phyloP scores from a whole-genome alignment of 1,140 invertebrate species.

The Teleopsis dalmanni region DNA sequence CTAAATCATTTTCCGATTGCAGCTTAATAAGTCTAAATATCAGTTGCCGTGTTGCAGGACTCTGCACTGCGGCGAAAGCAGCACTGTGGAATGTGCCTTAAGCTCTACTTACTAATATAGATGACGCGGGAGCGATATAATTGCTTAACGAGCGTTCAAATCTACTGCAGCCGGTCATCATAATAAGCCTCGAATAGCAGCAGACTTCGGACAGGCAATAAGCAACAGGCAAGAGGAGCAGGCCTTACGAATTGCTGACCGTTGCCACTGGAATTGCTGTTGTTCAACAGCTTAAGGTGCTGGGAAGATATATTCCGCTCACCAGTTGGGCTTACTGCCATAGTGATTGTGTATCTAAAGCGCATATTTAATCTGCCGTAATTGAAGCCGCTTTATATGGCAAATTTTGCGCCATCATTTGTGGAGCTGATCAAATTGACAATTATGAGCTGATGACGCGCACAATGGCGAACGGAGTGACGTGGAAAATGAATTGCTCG shows the following conservation, averaged over 20 bases:
- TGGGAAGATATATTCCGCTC: not conserved
- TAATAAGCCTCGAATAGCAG: not conserved
- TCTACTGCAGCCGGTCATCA: slow-evolving; percentile 6
- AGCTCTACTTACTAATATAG: no score
- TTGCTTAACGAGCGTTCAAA: slow-evolving; percentile 44
- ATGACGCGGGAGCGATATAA: slow-evolving; percentile 33
- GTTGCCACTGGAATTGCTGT: not conserved
- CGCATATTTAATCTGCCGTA: slow-evolving; percentile 1
- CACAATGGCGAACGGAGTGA: no score
- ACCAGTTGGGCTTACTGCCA: slow-evolving; percentile 6
- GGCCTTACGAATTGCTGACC: not conserved
- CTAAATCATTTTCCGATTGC: slow-evolving; percentile 28
- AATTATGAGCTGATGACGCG: no score
- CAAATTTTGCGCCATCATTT: slow-evolving; percentile 4
- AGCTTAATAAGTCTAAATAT: not conserved
- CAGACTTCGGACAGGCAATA: not conserved
- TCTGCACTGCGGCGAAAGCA: no score
- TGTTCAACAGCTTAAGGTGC: no score
- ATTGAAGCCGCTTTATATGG: slow-evolving; percentile 8
- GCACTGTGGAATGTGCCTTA: no score
- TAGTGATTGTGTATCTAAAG: not conserved
- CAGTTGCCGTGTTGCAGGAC: not conserved
- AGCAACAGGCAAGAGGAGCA: not conserved
- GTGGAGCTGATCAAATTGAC: slow-evolving; percentile 5
- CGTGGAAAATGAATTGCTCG: no score